Base-by-base conservation (phyloP, 2,113 vertebrate genomes). In the Pterocles gutturalis region DNA sequence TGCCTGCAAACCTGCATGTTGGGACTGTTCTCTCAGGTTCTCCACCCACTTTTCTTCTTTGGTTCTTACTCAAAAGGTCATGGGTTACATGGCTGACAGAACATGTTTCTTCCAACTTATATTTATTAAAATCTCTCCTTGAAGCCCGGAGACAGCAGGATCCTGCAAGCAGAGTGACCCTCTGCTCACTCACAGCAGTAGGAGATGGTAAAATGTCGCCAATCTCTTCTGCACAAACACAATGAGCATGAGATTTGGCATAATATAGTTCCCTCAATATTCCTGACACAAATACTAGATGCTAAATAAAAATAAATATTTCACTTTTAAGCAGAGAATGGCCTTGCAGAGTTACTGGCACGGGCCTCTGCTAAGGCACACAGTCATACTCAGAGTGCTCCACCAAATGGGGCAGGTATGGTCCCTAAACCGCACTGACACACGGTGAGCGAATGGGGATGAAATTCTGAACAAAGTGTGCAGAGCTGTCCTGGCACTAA, bases 371-470 rank as follows among this genome's bases (percentile, higher is more conserved):
- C 24, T 69, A 28, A 61, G 7, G 22, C 8, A 33, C 41, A 21
- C 1, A 2, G 48, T 43, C 9, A 9, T 18, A 17, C 54, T 54
- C 34, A 2, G 26, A 61, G 72, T 66, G 4, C 15, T 72, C 9
- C 75, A 15, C 5, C 8, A 53, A 34, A 57, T 0, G 1, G 72
- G 41, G 65, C 7, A 7, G 3, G 36, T 11, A 34, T 4, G 18
- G 49, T 45, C 22, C 70, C 33, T 18, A 8, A 38, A 65, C 9
- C 1, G 7, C 24, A 5, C 33, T 4, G 22, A 29, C 11, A 49
- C 16, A 5, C 0, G 8, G 61, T 21, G 29, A 46, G 64, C 1
- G 8, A 72, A 34, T 2, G 1, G 64, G 17, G 22, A 7, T 41
- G 51, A 70, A 24, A 46, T 49, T 45, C 31, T 4, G 61, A 29